A percentile compares a stretch with the other conserved stretches of the same genome.
These are phyloP conservation scores for Chymomyza procnemis DNA, from an alignment of 2,888 invertebrate species.

Conservation along the genomic window DNA sequence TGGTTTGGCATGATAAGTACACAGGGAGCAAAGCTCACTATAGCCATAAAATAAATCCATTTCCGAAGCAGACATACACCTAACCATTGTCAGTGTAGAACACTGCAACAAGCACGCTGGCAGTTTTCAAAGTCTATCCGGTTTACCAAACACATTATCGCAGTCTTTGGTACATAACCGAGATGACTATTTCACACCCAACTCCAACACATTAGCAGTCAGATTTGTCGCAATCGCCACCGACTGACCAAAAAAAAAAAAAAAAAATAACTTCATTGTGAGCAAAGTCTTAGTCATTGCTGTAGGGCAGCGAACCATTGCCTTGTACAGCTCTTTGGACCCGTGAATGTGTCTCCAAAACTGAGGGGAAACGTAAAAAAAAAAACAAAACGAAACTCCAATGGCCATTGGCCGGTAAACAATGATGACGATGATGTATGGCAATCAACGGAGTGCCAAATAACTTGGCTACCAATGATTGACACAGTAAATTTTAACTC, in stretches of 20 bases:
- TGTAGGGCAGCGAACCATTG: conserved; percentile 20
- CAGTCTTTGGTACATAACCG: background rate
- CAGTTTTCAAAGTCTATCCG: too few relatives aligned
- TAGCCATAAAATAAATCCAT: too few relatives aligned
- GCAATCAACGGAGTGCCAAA: conserved; percentile 30
- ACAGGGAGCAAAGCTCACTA: too few relatives aligned
- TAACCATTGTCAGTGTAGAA: too few relatives aligned
- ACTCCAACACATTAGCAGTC: conserved; percentile 37
- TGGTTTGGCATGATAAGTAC: too few relatives aligned
- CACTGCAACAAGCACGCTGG: too few relatives aligned
- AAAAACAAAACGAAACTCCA: background rate
- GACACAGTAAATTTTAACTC: conserved; percentile 57
- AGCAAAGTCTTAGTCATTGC: conserved; percentile 41
- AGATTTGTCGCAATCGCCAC: conserved; percentile 37
- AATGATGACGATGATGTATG: conserved; percentile 60
- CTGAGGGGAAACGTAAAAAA: conserved; percentile 45
- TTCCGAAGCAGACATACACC: too few relatives aligned
- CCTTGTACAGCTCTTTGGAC: conserved; percentile 37
- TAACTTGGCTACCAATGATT: conserved; percentile 44
- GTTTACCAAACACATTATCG: background rate
- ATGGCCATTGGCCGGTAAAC: conserved; percentile 28
- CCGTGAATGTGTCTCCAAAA: conserved; percentile 9
- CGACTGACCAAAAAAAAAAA: conserved; percentile 21
- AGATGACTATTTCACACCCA: background rate
- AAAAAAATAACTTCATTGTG: conserved; percentile 40